Evolutionary conservation across 2,888 invertebrate species (phyloP), one percentile per base, ranked within the genome.

Genomic region (Thera britannica): DNA sequence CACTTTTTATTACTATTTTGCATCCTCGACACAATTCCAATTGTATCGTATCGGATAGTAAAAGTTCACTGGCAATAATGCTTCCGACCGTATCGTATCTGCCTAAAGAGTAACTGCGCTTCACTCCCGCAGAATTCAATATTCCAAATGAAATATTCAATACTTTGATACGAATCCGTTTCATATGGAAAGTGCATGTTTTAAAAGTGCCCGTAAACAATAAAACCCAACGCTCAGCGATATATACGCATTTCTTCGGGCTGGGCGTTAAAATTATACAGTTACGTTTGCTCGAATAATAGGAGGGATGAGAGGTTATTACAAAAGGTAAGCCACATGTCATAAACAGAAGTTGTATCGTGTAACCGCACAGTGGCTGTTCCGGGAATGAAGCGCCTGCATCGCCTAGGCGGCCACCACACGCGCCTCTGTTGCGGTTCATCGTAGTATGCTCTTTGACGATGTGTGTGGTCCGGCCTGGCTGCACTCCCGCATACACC

Each of bases 71-170:
- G 34, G 34, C 73, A 72, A 72, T 74, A 68, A 67, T 69, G 65
- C 74, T 71, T 48, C 70, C 72, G 72, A 69, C 67, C 67, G 62
- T 68, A 61, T 72, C 71, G 62, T 70, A 69, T 69, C 49, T 72
- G 68, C 67, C 67, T 75, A 75, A 73, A 75, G 71, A 74, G 74
- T 68, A 72, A 69, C 75, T 70, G 69, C 66, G 76, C 71, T 64
- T 68, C 73, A 59, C 72, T 72, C 70, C 69, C 78, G 72, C 79
- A 76, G 77, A 62, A 86, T 87, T 86, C 87, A 84, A 88, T 87
- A 86, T 88, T 83, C 79, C 79, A 46, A 83, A 85, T 88, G 85
- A 85, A 88, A 89, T 87, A 88, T 90, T 87, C 87, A 89, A 85
- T 84, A 83, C 81, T 49, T 80, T 82, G 82, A 83, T 82, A 81